Evolutionary conservation across 92 coral and sea anemone species (phyloP).

Genomic region (Desmophyllum pertusum): DNA sequence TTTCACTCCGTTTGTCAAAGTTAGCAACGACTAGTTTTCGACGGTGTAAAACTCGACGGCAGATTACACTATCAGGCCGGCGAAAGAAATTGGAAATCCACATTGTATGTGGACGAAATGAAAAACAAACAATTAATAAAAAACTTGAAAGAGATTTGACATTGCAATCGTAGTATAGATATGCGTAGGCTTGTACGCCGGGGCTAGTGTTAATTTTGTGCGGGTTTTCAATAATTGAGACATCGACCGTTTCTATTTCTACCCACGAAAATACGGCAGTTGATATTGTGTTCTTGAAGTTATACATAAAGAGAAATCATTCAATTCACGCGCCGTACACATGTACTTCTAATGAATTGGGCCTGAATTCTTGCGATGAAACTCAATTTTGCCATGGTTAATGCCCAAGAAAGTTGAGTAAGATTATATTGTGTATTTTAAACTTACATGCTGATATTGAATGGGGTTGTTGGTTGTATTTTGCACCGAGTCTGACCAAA

Average conservation of each 20-base stretch:
- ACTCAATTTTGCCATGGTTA: background rate
- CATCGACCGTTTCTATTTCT: background rate
- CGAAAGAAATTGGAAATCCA: background rate
- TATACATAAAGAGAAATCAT: constrained; percentile 14
- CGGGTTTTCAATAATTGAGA: background rate
- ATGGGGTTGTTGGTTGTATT: background rate
- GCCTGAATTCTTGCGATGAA: background rate
- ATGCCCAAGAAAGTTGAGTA: background rate
- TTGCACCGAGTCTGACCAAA: background rate
- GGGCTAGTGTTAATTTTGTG: background rate
- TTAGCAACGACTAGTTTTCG: background rate
- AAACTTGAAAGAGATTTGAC: constrained; percentile 14
- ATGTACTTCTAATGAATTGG: background rate
- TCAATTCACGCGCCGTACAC: background rate
- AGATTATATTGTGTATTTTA: background rate
- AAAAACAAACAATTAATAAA: constrained; percentile 29
- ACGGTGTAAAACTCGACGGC: background rate
- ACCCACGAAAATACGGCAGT: background rate
- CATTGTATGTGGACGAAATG: background rate
- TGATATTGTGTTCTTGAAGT: constrained; percentile 11
- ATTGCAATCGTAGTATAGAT: background rate
- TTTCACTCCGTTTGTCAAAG: background rate
- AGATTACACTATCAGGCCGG: background rate
- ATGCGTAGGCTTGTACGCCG: background rate
- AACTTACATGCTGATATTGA: background rate